Percentiles rank a stretch among this genome's conserved stretches.
phyloP scores from a whole-genome alignment of 2,113 vertebrate species.

The Semnornis frantzii region DNA sequence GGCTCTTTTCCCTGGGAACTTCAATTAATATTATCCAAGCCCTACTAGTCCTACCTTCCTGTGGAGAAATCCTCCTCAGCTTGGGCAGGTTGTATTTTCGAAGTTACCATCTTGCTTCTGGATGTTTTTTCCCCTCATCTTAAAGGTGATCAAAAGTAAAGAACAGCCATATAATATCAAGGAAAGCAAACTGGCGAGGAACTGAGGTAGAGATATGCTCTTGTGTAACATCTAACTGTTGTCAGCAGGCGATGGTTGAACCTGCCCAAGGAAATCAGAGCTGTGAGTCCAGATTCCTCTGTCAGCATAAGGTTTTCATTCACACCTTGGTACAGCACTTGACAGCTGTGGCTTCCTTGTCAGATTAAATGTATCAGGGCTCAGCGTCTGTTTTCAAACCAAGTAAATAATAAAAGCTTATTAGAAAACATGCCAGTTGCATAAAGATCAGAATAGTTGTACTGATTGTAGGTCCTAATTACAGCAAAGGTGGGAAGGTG shows the following conservation, averaged over 20 bases:
- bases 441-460: neutral
- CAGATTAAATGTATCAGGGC: conserved; percentile 66
- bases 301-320: conserved; percentile 73
- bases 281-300: conserved; percentile 24
- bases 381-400: conserved; percentile 18
- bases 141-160: neutral
- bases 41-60: neutral
- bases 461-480: neutral
- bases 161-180: neutral
- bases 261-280: conserved; percentile 61
- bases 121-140: neutral
- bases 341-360: conserved; percentile 70
- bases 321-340: conserved; percentile 66
- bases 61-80: neutral
- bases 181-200: conserved; percentile 7
- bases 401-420: neutral
- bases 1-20: neutral
- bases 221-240: conserved; percentile 1
- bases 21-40: neutral
- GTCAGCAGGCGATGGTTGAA: conserved; percentile 31
- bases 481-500: neutral
- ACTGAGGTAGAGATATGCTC: neutral
- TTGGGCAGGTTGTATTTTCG: neutral
- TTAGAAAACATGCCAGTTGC: conserved; percentile 1
- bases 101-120: neutral